A percentile compares a stretch with the other conserved stretches of the same genome.
phyloP scores from a whole-genome alignment of 2,797 vertebrate species.

The Lepus townsendii region DNA sequence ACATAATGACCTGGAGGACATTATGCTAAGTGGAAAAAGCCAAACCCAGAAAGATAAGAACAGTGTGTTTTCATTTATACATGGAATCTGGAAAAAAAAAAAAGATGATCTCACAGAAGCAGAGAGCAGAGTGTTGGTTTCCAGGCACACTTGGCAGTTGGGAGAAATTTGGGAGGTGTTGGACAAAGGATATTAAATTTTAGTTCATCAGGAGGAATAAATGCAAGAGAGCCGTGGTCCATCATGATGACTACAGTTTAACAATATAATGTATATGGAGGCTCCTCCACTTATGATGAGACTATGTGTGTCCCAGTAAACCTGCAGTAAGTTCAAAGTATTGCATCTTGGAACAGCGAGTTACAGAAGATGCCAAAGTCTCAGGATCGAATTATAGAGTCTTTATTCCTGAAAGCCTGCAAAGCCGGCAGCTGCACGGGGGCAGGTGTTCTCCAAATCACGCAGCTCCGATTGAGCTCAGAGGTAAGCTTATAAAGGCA shows the following conservation, averaged over 20 bases:
- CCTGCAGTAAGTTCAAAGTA: not conserved
- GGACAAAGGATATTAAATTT: not conserved
- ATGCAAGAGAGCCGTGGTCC: not conserved
- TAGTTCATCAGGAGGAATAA: not conserved
- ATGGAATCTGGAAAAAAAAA: not conserved
- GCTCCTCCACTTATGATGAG: not conserved
- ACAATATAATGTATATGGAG: not conserved
- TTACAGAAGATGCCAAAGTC: too few species aligned
- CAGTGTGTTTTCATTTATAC: not conserved
- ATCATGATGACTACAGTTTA: not conserved
- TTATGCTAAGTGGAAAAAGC: not conserved
- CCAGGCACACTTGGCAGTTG: not conserved
- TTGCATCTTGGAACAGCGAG: not conserved
- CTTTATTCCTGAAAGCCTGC: too few species aligned
- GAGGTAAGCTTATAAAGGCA: too few species aligned
- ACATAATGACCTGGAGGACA: not conserved
- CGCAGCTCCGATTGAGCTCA: too few species aligned
- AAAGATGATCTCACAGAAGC: not conserved
- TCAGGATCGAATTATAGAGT: too few species aligned
- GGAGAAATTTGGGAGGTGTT: not conserved
- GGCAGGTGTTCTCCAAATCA: too few species aligned
- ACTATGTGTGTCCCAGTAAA: not conserved
- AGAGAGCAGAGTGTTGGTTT: too few species aligned
- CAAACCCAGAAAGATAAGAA: not conserved
- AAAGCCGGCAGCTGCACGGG: too few species aligned